phyloP scores from a whole-genome alignment of 2,797 vertebrate genomes.

The Phaenicophaeus curvirostris region DNA sequence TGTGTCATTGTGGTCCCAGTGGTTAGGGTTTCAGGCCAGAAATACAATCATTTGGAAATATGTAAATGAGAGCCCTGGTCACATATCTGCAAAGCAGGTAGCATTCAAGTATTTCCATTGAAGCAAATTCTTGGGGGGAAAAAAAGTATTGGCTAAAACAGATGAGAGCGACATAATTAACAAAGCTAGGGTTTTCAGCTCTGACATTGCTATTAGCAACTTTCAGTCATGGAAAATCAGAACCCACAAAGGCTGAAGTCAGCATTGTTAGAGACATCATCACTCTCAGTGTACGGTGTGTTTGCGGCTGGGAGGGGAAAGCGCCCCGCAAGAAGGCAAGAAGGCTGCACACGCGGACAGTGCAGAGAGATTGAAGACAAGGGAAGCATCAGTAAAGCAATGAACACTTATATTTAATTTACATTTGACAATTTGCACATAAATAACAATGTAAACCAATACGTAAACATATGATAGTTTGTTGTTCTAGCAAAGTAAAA shows the following conservation, averaged over 20 bases:
- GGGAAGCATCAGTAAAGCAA: slow-evolving; percentile 83
- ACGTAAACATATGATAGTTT: slow-evolving; percentile 97
- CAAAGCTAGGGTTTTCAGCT: rapidly evolving
- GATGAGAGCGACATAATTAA: background rate
- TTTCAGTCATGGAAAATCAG: background rate
- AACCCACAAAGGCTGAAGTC: background rate
- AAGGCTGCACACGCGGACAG: background rate
- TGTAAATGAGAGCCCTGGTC: slow-evolving; percentile 55
- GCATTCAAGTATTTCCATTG: background rate
- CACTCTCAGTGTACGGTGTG: rapidly evolving
- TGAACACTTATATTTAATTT: slow-evolving; percentile 99
- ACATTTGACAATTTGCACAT: slow-evolving; percentile 98
- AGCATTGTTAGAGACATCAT: background rate
- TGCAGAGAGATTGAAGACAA: slow-evolving; percentile 66
- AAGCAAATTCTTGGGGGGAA: background rate
- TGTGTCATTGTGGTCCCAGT: slow-evolving; percentile 60
- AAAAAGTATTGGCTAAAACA: background rate
- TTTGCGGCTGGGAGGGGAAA: background rate
- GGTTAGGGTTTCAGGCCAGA: slow-evolving; percentile 68
- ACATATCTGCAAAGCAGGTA: background rate
- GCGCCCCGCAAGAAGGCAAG: background rate
- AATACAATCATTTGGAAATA: slow-evolving; percentile 64
- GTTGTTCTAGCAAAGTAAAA: slow-evolving; percentile 86
- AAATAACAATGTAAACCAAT: slow-evolving; percentile 99
- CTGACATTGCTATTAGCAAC: background rate